Evolutionary conservation across 1,140 invertebrate species (phyloP), one percentile per base, ranked within the genome.

Genomic region (Ceratitis capitata): DNA sequence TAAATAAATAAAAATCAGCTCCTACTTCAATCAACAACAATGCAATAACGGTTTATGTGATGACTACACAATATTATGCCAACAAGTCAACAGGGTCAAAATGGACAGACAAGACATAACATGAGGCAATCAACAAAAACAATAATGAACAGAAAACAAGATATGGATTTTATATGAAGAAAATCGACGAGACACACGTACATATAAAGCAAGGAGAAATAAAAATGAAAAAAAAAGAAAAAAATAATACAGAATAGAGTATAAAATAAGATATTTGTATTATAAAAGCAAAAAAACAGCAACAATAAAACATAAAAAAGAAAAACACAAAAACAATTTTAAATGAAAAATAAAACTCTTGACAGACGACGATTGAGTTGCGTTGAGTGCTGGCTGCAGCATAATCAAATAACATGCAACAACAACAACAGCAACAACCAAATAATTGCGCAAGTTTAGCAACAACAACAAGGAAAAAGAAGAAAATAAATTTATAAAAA

Each of bases 241-340:
- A 78, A 42, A 5, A n/a, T n/a, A 78, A 39, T 78, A 56, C 49
- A 56, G 82, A 83, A 83, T 56, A 53, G 26, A 32, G 58, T 29
- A 29, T 64, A 64, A 64, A 64, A 64, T 83, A 35, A 78, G 23
- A 78, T 39, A 58, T 16, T 35, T 56, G 51, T 56, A 23, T 32
- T 53, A 58, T 32, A 35, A 83, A 53, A 83, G 9, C 26, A 56
- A 83, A 56, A 82, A 47, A 53, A 35, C 19, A n/a, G 23, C 78
- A 49, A 45, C 42, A 39, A 82, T 82, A 82, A 47, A 82, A 47
- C 9, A 39, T 23, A 47, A 49, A 82, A 4, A 23, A 42, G 16
- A 45, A 45, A 42, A 56, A 56, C 51, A 56, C n/a, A 56, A 56
- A 56, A 4, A 23, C 3, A 56, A 82, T 29, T 47, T 16, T 26